These are phyloP conservation scores for Datnioides undecimradiatus DNA, from an alignment of 2,113 vertebrate species.

Conservation along the genomic window DNA sequence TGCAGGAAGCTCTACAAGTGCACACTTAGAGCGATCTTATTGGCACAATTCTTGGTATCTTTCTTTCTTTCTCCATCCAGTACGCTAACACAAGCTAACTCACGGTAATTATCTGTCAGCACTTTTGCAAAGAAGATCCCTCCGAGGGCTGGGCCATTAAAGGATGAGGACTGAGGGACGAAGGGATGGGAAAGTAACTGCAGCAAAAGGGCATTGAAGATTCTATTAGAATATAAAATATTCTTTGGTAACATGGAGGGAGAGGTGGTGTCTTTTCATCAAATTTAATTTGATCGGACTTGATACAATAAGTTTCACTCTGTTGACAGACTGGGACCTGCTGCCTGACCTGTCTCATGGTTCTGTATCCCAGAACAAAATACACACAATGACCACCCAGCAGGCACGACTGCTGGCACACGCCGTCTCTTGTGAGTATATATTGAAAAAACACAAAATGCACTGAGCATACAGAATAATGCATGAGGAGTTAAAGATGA, in stretches of 20 bases:
- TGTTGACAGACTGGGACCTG: conserved; percentile 86
- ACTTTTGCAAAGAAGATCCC: neutral
- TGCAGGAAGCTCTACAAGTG: neutral
- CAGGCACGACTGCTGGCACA: conserved; percentile 87
- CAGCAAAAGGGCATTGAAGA: too few relatives aligned
- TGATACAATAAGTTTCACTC: neutral
- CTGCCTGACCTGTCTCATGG: conserved; percentile 88
- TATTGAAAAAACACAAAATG: neutral
- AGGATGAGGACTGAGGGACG: neutral
- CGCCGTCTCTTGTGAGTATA: conserved; percentile 89
- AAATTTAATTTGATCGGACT: neutral
- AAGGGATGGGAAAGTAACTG: neutral
- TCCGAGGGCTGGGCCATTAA: neutral
- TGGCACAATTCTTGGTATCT: neutral
- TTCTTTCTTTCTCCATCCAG: neutral
- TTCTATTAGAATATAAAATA: neutral
- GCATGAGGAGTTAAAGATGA: neutral
- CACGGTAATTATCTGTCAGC: neutral
- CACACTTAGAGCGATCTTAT: neutral
- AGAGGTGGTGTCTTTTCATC: neutral
- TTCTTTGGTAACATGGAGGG: neutral
- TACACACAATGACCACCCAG: conserved; percentile 80
- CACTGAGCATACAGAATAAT: too few relatives aligned
- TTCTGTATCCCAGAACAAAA: conserved; percentile 85
- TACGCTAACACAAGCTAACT: neutral